phyloP scores from a whole-genome alignment of 2,797 vertebrate genomes.

The Xyrichtys novacula region DNA sequence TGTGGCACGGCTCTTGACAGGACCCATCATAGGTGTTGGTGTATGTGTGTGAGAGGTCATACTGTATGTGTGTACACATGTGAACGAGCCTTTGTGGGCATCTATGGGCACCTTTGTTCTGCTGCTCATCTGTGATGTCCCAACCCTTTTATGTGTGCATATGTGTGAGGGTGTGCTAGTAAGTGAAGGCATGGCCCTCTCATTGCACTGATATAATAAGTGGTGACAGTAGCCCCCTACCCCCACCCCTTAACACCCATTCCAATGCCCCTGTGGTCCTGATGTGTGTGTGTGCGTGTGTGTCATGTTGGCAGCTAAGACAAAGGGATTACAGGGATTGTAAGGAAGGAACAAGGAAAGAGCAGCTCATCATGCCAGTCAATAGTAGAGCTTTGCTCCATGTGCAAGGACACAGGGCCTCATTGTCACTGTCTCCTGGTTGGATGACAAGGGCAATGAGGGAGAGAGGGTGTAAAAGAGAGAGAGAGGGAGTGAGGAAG shows the following conservation, averaged over 20 bases:
- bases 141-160: constrained; percentile 33
- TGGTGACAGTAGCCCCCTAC: constrained; percentile 71
- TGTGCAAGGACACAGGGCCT: constrained; percentile 76
- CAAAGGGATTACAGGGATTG: constrained; percentile 80
- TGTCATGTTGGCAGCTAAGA: constrained; percentile 76
- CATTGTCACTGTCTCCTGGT: constrained; percentile 73
- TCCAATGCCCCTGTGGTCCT: constrained; percentile 69
- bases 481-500: not conserved
- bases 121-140: constrained; percentile 24
- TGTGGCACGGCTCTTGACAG: constrained; percentile 56
- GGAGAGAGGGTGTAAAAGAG: constrained; percentile 17
- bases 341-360: constrained; percentile 73
- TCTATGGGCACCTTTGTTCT: constrained; percentile 11
- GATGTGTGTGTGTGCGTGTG: constrained; percentile 72
- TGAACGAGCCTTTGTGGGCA: constrained; percentile 13
- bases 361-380: constrained; percentile 81
- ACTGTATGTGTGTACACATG: constrained; percentile 18
- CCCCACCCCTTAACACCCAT: not conserved
- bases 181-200: constrained; percentile 58
- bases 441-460: constrained; percentile 70
- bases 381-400: constrained; percentile 76
- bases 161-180: constrained; percentile 36
- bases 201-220: constrained; percentile 75
- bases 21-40: constrained; percentile 36
- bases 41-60: constrained; percentile 31